These are phyloP conservation scores for Caenorhabditis tropicalis DNA, from an alignment of 1,140 invertebrate species.

Conservation along the genomic window DNA sequence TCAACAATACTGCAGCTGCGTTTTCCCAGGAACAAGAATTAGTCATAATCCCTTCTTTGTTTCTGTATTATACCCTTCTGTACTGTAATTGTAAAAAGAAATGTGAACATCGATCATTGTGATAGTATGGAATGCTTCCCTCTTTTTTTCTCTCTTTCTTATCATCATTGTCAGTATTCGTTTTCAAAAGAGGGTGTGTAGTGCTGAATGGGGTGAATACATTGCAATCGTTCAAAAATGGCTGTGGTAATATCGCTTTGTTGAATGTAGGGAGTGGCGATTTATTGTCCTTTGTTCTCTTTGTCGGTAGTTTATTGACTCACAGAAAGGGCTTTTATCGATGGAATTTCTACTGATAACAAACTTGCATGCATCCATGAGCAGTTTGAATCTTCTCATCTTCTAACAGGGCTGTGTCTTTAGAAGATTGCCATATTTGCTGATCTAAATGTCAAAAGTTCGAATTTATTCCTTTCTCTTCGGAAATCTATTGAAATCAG, in stretches of 20 bases:
- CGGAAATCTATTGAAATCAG: too few species aligned
- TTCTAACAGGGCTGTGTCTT: too few species aligned
- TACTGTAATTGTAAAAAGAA: not conserved
- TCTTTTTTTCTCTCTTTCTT: not conserved
- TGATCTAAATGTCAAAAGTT: too few species aligned
- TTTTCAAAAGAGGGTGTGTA: not conserved
- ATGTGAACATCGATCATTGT: not conserved
- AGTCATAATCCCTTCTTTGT: not conserved
- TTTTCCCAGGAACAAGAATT: not conserved
- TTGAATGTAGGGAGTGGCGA: constrained; percentile 47
- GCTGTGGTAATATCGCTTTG: constrained; percentile 64
- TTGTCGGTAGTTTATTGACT: constrained; percentile 58
- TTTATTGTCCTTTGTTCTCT: constrained; percentile 56
- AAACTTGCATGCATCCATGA: too few species aligned
- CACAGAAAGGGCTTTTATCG: not conserved
- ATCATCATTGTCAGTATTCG: not conserved
- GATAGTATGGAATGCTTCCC: not conserved
- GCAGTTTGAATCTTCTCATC: too few species aligned
- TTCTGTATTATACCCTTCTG: not conserved
- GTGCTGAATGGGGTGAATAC: not conserved
- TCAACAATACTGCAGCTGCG: not conserved
- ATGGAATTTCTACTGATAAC: constrained; percentile 3
- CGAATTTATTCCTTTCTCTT: too few species aligned
- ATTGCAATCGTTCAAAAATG: constrained; percentile 57
- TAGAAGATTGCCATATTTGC: too few species aligned